Percentiles rank a stretch among this genome's conserved stretches.
Conservation (phyloP, 2,888 invertebrate species). For the Deroplatys truncata region DNA sequence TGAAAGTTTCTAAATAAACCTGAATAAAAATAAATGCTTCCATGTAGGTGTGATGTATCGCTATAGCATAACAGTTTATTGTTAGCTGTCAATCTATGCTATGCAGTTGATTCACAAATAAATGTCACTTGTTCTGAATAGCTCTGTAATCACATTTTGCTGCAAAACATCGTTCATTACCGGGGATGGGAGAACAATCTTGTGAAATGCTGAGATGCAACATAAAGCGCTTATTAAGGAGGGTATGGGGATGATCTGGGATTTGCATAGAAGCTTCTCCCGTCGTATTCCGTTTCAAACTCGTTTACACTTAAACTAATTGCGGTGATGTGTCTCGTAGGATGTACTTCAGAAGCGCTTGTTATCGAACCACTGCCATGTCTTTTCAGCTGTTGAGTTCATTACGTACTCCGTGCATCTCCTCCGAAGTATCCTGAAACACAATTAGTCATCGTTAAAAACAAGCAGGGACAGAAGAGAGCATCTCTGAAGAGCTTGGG, state of each 20-base stretch:
- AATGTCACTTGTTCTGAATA: not conserved
- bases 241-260: not conserved
- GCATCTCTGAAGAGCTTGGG: too few species aligned
- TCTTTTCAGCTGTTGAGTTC: not conserved
- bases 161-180: too few species aligned
- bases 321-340: not conserved
- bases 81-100: too few species aligned
- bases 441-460: not conserved
- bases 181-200: not conserved
- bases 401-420: not conserved
- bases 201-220: not conserved
- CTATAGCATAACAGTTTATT: too few species aligned
- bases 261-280: not conserved
- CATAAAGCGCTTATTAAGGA: too few species aligned
- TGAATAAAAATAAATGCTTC: too few species aligned
- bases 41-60: too few species aligned
- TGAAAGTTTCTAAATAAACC: too few species aligned
- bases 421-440: not conserved
- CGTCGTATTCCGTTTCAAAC: not conserved
- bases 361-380: slow-evolving; percentile 8
- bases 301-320: not conserved
- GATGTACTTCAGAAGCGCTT: not conserved
- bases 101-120: too few species aligned
- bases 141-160: not conserved
- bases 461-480: too few species aligned